Percentiles rank a stretch among this genome's conserved stretches.
Conservation (phyloP, 2,113 vertebrate genomes). For the Panurus biarmicus region DNA sequence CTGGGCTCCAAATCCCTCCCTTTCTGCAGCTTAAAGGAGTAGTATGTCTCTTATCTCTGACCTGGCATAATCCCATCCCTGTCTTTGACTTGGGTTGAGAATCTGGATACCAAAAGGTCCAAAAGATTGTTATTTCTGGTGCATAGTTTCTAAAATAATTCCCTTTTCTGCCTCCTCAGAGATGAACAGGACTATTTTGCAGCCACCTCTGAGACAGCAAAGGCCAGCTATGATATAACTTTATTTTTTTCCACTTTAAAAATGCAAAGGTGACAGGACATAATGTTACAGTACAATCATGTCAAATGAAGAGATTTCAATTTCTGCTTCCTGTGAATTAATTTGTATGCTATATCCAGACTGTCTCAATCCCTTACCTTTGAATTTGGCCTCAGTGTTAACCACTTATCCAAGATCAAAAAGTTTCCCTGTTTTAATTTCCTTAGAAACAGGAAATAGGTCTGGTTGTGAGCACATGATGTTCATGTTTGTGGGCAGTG, state of each 20-base stretch:
- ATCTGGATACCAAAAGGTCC: background rate
- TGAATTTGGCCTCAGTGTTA: background rate
- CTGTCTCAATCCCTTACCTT: background rate
- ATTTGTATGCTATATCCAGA: background rate
- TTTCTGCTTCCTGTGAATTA: background rate
- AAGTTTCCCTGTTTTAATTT: background rate
- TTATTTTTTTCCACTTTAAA: background rate
- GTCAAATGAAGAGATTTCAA: background rate
- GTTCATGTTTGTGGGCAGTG: background rate
- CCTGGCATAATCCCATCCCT: background rate
- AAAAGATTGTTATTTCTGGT: background rate
- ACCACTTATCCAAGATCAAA: background rate
- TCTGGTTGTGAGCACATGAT: background rate
- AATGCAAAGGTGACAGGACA: background rate
- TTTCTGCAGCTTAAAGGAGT: background rate
- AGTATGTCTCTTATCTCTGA: background rate
- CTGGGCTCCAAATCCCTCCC: background rate
- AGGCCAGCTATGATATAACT: background rate
- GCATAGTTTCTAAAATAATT: background rate
- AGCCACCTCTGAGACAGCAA: background rate
- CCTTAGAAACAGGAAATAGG: background rate
- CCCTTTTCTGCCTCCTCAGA: background rate
- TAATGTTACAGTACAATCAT: background rate
- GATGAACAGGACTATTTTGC: background rate
- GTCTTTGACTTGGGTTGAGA: background rate